These are phyloP conservation scores for Calliopum simillimum DNA, from an alignment of 2,888 invertebrate genomes.

Conservation along the genomic window DNA sequence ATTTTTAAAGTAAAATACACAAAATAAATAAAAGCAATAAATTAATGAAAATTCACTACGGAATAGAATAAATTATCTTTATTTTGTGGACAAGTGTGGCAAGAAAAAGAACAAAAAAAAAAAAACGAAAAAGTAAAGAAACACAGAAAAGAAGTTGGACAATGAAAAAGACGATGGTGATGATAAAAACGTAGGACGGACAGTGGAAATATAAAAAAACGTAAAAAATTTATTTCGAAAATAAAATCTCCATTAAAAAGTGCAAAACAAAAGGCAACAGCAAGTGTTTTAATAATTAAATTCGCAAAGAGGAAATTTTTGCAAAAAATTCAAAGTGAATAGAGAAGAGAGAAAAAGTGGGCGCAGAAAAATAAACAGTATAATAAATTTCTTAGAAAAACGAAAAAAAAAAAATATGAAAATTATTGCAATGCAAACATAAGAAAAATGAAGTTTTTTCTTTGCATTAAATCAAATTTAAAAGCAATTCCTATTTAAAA, in stretches of 20 bases:
- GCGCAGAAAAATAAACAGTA: no score
- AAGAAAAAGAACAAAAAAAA: not conserved
- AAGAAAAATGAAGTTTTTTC: no score
- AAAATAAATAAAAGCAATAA: not conserved
- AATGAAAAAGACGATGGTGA: not conserved
- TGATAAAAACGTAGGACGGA: no score
- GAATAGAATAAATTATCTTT: not conserved
- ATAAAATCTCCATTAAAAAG: not conserved
- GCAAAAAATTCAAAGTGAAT: not conserved
- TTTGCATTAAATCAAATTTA: no score
- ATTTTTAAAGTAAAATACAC: not conserved
- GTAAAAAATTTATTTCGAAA: not conserved
- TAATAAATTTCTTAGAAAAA: no score
- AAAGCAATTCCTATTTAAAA: no score
- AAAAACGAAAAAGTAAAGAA: not conserved
- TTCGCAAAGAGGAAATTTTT: not conserved
- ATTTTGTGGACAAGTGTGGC: not conserved
- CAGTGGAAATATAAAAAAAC: not conserved
- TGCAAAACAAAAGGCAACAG: not conserved
- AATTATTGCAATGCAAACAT: no score
- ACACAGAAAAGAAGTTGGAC: not conserved
- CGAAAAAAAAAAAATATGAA: no score
- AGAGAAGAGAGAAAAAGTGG: no score
- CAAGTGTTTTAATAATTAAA: not conserved
- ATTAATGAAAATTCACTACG: not conserved